These are phyloP conservation scores for Amazona guildingii DNA, from an alignment of 2,113 vertebrate species.

Conservation along the genomic window DNA sequence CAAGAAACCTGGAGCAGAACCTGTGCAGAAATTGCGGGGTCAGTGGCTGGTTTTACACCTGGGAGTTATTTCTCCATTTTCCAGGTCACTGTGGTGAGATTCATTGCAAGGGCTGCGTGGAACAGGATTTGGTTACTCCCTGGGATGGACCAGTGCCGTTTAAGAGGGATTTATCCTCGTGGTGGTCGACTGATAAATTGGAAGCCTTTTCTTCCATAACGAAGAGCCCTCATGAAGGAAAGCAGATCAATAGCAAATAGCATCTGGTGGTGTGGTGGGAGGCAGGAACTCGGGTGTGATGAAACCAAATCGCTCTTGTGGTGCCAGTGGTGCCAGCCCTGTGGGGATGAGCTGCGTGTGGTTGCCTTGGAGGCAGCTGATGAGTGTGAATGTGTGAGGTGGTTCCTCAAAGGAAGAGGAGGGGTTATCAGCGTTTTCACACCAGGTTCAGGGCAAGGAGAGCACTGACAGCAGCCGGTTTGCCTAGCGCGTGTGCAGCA, in stretches of 20 bases:
- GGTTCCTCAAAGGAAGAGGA: background rate
- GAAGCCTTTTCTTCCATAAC: background rate
- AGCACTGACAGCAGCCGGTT: background rate
- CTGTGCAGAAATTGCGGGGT: background rate
- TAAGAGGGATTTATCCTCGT: background rate
- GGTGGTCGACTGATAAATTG: background rate
- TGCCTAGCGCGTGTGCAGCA: fast-evolving
- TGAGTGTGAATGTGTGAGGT: background rate
- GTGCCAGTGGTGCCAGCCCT: background rate
- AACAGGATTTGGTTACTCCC: background rate
- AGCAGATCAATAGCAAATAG: background rate
- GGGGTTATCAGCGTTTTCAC: background rate
- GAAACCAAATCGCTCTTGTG: background rate
- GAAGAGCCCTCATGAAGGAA: background rate
- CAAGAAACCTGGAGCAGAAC: fast-evolving
- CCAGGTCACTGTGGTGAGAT: background rate
- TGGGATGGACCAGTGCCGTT: fast-evolving
- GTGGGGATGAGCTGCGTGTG: background rate
- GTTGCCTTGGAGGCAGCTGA: background rate
- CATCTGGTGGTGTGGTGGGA: background rate
- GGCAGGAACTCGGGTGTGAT: fast-evolving
- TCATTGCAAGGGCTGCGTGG: background rate
- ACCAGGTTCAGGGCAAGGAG: background rate
- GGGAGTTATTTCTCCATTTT: background rate
- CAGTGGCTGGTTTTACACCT: background rate